Conservation (phyloP, 2,113 vertebrate genomes). For the Redunca redunca region DNA sequence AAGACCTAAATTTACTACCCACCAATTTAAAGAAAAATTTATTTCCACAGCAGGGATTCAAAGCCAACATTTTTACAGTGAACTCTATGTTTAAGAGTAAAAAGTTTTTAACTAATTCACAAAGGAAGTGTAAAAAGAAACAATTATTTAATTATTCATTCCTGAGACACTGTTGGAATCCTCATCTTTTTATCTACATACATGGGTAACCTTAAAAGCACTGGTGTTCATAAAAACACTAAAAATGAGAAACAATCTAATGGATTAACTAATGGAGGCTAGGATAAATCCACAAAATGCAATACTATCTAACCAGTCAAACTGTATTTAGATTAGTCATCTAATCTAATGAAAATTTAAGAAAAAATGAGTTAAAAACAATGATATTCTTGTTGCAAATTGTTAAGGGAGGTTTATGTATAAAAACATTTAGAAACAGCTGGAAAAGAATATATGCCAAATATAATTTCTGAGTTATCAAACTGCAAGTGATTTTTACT, state of each 20-base stretch:
- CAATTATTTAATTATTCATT: conserved; percentile 16
- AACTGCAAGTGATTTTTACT: neutral
- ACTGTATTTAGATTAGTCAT: neutral
- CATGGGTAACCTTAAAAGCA: neutral
- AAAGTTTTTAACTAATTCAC: neutral
- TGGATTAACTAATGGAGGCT: neutral
- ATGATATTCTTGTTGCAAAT: neutral
- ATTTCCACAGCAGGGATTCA: neutral
- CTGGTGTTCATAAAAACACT: neutral
- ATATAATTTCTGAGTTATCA: neutral
- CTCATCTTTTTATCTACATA: neutral
- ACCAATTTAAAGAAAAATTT: neutral
- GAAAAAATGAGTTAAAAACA: neutral
- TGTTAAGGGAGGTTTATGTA: neutral
- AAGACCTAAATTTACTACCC: neutral
- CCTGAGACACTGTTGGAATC: neutral
- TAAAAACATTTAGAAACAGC: neutral
- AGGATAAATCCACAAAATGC: neutral
- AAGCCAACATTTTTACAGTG: neutral
- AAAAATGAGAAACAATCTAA: neutral
- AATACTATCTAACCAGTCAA: neutral
- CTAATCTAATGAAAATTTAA: neutral
- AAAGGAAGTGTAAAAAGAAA: neutral
- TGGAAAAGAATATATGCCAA: neutral
- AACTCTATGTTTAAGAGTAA: neutral